Evolutionary conservation across 2,113 vertebrate species (phyloP), one percentile per base, ranked within the genome.

Genomic region (Leptosomus discolor): DNA sequence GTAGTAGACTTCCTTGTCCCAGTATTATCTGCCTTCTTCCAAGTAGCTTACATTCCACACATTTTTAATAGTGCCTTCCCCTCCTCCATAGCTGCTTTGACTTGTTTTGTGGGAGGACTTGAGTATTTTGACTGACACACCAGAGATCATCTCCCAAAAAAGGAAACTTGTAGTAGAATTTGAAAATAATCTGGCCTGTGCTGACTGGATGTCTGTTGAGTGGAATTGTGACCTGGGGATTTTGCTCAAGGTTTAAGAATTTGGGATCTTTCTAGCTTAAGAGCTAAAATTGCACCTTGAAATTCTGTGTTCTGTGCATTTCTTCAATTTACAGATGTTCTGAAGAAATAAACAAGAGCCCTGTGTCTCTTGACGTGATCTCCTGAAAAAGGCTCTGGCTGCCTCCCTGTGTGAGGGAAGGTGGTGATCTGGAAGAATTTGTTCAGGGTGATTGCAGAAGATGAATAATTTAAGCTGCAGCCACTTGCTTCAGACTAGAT

Each of bases 1-100:
- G 84, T 7, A 85, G 91, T 23, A 0, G 0, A 45, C 36, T 78
- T 85, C 61, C 80, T 78, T 46, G 51, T 88, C 68, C 71, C 50
- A n/a, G 3, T 61, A 57, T 89, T 95, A 76, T 96, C 88, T 92
- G 63, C 74, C 41, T 80, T 76, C 74, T 88, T 71, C 56, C 26
- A 29, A 90, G 87, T 85, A 95, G 73, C 89, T 92, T 96, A 34
- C 97, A 97, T 97, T 97, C 95, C 94, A 94, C 74, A 81, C 89
- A 96, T 96, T 94, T 94, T 86, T 96, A 93, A 64, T 79, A 81
- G 80, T 77, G 78, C n/a, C 70, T 96, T 96, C 84, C 54, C 91
- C 88, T 97, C 93, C 92, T 97, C 92, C 73, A 39, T 85, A 80
- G 77, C 60, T 95, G 94, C 87, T 94, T 91, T 93, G 95, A 90